These are phyloP conservation scores for Pongo pygmaeus DNA, from an alignment of 2,113 vertebrate species.

Conservation along the genomic window DNA sequence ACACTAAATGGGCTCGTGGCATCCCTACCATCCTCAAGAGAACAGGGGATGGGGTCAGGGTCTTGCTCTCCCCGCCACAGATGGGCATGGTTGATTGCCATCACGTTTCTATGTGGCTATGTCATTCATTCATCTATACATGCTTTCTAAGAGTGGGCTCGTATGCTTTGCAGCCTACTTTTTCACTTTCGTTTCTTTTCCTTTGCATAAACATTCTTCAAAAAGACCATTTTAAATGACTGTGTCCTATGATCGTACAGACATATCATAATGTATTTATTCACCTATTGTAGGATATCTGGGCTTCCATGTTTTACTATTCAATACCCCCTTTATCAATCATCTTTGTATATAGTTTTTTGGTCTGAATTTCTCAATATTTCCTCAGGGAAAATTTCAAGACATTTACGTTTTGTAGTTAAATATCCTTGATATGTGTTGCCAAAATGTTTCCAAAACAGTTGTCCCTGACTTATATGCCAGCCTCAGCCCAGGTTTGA, in stretches of 20 bases:
- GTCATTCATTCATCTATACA: background rate
- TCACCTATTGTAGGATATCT: background rate
- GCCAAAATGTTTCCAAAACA: background rate
- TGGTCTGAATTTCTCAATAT: background rate
- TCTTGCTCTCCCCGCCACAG: background rate
- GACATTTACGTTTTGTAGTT: background rate
- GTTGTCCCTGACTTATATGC: background rate
- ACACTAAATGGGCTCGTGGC: background rate
- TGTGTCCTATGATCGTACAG: background rate
- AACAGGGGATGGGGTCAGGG: too few species aligned
- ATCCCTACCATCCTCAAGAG: background rate
- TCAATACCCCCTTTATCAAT: background rate
- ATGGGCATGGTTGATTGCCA: rapidly evolving
- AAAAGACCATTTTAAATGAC: background rate
- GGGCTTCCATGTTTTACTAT: background rate
- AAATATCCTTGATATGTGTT: background rate
- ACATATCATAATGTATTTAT: background rate
- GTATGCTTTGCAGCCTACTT: background rate
- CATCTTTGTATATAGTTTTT: background rate
- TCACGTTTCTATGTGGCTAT: background rate
- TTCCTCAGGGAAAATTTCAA: conserved; percentile 16
- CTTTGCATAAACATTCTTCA: background rate
- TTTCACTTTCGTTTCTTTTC: background rate
- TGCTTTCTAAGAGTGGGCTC: background rate
- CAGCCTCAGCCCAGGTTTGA: background rate